Conservation (phyloP, 2,113 vertebrate species). For the Proteles cristata region DNA sequence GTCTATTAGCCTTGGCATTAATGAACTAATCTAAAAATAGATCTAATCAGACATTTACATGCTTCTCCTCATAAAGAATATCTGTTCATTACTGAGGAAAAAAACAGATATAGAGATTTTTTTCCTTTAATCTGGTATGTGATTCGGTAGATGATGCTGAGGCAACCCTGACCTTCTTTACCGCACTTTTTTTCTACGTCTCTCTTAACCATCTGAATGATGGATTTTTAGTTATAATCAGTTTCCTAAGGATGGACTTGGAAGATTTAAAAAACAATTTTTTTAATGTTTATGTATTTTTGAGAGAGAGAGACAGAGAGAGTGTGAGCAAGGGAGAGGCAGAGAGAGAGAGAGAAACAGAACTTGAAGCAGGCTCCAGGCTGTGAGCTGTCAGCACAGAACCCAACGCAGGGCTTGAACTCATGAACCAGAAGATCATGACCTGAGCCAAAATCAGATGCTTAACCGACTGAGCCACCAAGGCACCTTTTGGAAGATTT, state of each 20-base stretch:
- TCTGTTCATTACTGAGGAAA: not conserved
- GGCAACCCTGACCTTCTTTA: not conserved
- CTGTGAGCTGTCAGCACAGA: too few relatives aligned
- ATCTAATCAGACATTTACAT: not conserved
- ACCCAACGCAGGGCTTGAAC: too few relatives aligned
- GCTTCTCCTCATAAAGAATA: not conserved
- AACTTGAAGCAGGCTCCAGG: too few relatives aligned
- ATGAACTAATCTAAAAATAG: slow-evolving; percentile 28
- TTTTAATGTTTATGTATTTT: too few relatives aligned
- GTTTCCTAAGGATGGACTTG: not conserved
- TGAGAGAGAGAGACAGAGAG: too few relatives aligned
- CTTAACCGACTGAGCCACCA: too few relatives aligned
- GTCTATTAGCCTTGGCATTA: not conserved
- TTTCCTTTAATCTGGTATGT: not conserved
- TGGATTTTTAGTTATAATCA: slow-evolving; percentile 31
- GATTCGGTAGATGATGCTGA: not conserved
- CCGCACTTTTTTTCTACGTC: not conserved
- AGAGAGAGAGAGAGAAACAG: too few relatives aligned
- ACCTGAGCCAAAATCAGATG: too few relatives aligned
- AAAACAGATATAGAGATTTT: not conserved
- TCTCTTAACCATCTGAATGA: not conserved
- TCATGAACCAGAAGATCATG: too few relatives aligned
- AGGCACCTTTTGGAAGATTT: not conserved
- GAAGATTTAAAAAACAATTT: not conserved
- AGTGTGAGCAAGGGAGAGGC: too few relatives aligned